Evolutionary conservation across 37 sponge, comb jelly and placozoan species (phyloP).

Genomic region (Chondrosia reniformis): DNA sequence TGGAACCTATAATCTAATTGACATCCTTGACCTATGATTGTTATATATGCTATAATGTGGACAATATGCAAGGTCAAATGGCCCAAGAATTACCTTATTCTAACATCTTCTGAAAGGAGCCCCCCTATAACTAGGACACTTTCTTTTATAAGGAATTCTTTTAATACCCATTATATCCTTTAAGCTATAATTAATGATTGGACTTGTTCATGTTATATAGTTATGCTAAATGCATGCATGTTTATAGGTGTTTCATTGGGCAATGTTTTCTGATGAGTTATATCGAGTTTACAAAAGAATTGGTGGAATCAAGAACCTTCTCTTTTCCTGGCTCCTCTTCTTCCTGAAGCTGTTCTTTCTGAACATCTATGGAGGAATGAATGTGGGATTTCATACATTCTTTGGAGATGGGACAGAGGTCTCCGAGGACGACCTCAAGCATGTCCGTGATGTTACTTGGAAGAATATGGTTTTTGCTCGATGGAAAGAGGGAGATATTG

Average conservation of each 20-base stretch:
- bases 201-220: too few relatives aligned
- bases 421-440: conserved; percentile 25
- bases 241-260: conserved; percentile 54
- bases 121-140: too few relatives aligned
- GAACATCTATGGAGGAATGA: conserved; percentile 21
- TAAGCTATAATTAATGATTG: too few relatives aligned
- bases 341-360: conserved; percentile 37
- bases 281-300: conserved; percentile 42
- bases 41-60: neutral
- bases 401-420: conserved; percentile 67
- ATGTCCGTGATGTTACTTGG: conserved; percentile 50
- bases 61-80: neutral
- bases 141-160: too few relatives aligned
- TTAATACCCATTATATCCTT: too few relatives aligned
- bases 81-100: too few relatives aligned
- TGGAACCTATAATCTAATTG: too few relatives aligned
- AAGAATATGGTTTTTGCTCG: conserved; percentile 68
- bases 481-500: conserved; percentile 67
- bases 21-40: too few relatives aligned
- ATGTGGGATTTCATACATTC: conserved; percentile 48
- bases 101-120: too few relatives aligned
- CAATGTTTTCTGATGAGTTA: conserved; percentile 39
- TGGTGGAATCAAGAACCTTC: conserved; percentile 31
- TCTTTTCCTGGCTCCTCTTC: conserved; percentile 24
- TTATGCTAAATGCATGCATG: too few relatives aligned